Evolutionary conservation across 2,888 invertebrate species (phyloP), one percentile per base, ranked within the genome.

Genomic region (Drosophila falleni): DNA sequence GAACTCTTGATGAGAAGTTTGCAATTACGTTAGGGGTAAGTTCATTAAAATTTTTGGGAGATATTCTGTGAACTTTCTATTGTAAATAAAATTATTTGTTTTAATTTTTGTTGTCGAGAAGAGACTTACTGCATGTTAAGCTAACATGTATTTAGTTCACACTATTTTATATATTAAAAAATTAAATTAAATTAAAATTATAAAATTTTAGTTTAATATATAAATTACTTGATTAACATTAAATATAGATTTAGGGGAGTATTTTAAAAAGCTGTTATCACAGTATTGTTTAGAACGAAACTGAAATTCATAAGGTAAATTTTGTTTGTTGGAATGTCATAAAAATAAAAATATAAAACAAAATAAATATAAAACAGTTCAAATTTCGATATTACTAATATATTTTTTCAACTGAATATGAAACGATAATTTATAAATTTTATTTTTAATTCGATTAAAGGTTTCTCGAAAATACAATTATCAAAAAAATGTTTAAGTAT

Each of bases 251-350:
- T 61, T 16, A 46, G 16, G 44, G 60, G 50, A 63, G 23, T 33
- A 46, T 65, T 73, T 59, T 60, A 71, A 75, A 86, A 74, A 85
- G 81, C 85, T 87, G 87, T 84, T 86, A 86, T 86, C 86, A 86
- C 86, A 86, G 86, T 87, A 66, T 72, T 78, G 84, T 78, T 78
- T 74, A 51, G 67, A 71, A 50, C 49, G 33, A 71, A 68, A 67
- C 11, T 13, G 53, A 72, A 74, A 54, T 51, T 26, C 26, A 46
- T 58, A 67, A 46, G 55, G 49, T 29, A 55, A 78, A 59, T 64
- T 54, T 64, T 53, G 49, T 49, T 44, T 50, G 13, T 46, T 47
- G 39, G 10, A 58, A 54, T 39, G 13, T 33, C 19, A 59, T 15
- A 46, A 44, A 29, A 63, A 47, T 35, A 5, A 31, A 58, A 65